phyloP scores from a whole-genome alignment of 2,113 vertebrate species.

The Lasiurus cinereus region DNA sequence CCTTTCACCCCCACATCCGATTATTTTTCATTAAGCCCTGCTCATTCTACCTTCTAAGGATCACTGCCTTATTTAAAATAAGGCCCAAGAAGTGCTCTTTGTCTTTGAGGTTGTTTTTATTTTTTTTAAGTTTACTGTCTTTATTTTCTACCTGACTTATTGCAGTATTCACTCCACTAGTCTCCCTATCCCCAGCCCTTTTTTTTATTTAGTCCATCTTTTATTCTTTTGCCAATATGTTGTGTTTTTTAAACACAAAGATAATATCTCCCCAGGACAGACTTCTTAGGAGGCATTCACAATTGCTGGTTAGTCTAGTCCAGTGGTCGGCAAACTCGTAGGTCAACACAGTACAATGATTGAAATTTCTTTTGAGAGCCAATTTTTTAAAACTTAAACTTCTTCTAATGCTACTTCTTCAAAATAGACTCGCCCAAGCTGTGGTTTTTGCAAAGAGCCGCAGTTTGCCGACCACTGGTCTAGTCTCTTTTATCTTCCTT shows the following conservation, averaged over 20 bases:
- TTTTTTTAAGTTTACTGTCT: neutral
- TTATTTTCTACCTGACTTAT: neutral
- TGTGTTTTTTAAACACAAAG: neutral
- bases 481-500: neutral
- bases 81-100: neutral
- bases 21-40: too few relatives aligned
- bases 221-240: neutral
- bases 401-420: too few relatives aligned
- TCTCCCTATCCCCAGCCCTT: neutral
- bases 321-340: too few relatives aligned
- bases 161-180: accelerated
- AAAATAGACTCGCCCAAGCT: too few relatives aligned
- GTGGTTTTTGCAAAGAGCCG: too few relatives aligned
- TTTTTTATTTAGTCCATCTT: neutral
- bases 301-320: neutral
- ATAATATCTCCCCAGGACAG: neutral
- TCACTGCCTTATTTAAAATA: neutral
- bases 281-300: neutral
- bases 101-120: neutral
- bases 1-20: accelerated
- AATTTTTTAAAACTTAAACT: too few relatives aligned
- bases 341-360: too few relatives aligned
- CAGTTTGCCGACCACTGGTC: too few relatives aligned
- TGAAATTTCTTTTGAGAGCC: too few relatives aligned
- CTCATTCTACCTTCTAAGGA: neutral